phyloP scores from a whole-genome alignment of 2,113 vertebrate species.

The Morone chrysops region DNA sequence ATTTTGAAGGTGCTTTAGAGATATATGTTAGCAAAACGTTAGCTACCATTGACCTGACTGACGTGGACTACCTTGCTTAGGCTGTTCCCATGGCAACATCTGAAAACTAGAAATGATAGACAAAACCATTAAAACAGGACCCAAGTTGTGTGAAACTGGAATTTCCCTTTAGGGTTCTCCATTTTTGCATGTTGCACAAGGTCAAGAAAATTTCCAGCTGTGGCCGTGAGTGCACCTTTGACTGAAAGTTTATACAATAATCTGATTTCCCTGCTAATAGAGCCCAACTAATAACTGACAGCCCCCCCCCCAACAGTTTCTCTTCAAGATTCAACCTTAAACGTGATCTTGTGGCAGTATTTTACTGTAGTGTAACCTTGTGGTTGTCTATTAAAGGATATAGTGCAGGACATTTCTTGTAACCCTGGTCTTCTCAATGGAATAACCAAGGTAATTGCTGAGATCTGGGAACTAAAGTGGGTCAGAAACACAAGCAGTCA shows the following conservation, averaged over 20 bases:
- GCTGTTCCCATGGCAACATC: not conserved
- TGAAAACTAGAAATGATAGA: not conserved
- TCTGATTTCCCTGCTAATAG: not conserved
- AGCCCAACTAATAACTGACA: not conserved
- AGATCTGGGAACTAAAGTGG: slow-evolving; percentile 36
- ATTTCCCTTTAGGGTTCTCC: too few relatives aligned
- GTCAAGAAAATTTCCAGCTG: not conserved
- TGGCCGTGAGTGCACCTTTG: not conserved
- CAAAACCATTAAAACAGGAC: not conserved
- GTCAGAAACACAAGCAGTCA: not conserved
- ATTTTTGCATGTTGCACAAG: not conserved
- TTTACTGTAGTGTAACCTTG: not conserved
- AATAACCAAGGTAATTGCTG: slow-evolving; percentile 18
- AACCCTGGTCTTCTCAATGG: not conserved
- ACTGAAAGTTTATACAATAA: not conserved
- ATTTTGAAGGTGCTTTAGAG: too few relatives aligned
- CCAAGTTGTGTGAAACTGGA: not conserved
- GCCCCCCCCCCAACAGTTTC: not conserved
- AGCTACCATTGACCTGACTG: not conserved
- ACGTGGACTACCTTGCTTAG: not conserved
- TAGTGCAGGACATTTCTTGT: not conserved
- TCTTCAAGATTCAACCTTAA: not conserved
- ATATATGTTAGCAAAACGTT: too few relatives aligned
- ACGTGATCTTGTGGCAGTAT: not conserved
- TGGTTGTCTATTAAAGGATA: not conserved